Evolutionary conservation across 2,888 invertebrate genomes (phyloP), one percentile per base, ranked within the genome.

Genomic region (Aproaerema taeniolella): DNA sequence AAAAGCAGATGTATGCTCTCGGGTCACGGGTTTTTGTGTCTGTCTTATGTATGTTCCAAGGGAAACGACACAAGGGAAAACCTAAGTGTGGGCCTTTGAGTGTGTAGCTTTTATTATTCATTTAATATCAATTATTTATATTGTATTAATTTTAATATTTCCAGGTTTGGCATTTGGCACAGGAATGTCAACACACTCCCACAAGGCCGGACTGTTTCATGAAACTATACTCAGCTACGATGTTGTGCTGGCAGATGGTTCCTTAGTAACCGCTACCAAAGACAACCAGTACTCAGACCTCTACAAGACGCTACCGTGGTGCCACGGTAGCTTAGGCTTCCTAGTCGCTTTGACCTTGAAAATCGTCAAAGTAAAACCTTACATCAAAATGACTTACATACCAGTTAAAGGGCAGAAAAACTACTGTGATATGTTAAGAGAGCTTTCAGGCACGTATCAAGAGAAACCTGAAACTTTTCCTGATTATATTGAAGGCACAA

Each of bases 181-280:
- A 0, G 92, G 92, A n/a, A 92, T 92, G 92, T 92, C 92, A 0
- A 92, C 92, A 0, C 91, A 91, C 67, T 92, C 91, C 0, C 92
- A 92, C 68, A 91, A 91, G 62, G 89, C 89, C 0, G 92, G 92
- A 11, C 80, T 92, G 14, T 92, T 90, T 71, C 91, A 92, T 58
- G 92, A 92, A 65, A 89, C 88, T 0, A 86, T 92, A 33, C 75
- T 75, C 4, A 88, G 90, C 41, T 92, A 91, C 67, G 92, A 92
- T 55, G 88, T 92, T 0, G 88, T 92, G 2, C 67, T 91, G 1
- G 88, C 87, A 1, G 90, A 91, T 66, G 92, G 91, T 0, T 87
- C 88, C 33, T 56, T 91, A 20, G 88, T 90, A 8, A 87, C 71
- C 9, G 91, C 89, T 31, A 88, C 89, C 0, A 72, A 79, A 2